Evolutionary conservation across 2,113 vertebrate species (phyloP).

Genomic region (Patagioenas fasciata): DNA sequence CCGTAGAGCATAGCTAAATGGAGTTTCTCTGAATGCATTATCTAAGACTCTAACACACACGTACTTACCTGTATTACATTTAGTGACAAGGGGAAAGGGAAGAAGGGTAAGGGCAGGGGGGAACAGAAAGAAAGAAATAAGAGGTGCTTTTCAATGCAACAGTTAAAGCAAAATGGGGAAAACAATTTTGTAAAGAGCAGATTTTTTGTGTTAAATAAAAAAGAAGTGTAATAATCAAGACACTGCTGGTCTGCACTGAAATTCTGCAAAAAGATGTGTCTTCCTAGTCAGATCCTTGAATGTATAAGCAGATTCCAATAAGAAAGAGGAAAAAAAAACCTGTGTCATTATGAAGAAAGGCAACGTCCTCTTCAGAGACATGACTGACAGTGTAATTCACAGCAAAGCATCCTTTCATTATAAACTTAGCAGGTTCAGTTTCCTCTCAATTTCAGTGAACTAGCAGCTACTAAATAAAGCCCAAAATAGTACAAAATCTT

Average conservation of each 20-base stretch:
- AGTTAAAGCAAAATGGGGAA: neutral
- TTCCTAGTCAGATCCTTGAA: neutral
- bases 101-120: neutral
- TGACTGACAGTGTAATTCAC: conserved; percentile 22
- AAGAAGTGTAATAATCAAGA: neutral
- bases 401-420: conserved; percentile 51
- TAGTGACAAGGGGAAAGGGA: neutral
- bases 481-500: neutral
- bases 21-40: neutral
- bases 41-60: neutral
- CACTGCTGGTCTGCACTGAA: neutral
- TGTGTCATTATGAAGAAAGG: conserved; percentile 7
- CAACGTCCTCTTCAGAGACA: neutral
- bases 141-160: neutral
- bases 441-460: conserved; percentile 10
- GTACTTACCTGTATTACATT: neutral
- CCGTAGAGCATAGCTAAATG: neutral
- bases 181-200: neutral
- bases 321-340: neutral
- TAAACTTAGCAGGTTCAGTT: neutral
- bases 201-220: neutral
- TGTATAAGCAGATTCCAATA: neutral
- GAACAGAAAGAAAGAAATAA: neutral
- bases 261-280: neutral
- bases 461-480: neutral